Evolutionary conservation across 1,140 invertebrate species (phyloP).

Genomic region (Bombyx mandarina): DNA sequence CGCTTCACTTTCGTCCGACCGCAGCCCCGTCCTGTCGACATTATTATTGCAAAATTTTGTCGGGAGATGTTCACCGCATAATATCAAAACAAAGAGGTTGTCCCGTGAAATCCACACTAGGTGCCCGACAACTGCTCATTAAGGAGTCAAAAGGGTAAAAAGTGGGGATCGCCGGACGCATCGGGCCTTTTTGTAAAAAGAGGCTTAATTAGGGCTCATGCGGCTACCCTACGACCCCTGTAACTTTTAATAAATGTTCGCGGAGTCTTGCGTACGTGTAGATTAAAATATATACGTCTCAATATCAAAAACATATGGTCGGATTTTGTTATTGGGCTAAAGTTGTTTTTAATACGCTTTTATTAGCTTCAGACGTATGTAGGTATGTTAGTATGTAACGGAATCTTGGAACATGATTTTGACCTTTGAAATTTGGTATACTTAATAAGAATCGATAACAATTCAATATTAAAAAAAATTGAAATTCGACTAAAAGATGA

Average conservation of each 20-base stretch:
- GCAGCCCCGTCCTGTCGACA: slow-evolving; percentile 8
- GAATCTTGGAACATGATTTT: too few species aligned
- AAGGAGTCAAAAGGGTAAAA: slow-evolving; percentile 63
- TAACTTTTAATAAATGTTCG: slow-evolving; percentile 70
- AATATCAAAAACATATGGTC: too few species aligned
- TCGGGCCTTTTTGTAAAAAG: slow-evolving; percentile 62
- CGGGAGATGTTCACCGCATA: slow-evolving; percentile 15
- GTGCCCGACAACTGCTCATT: slow-evolving; percentile 54
- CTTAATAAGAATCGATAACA: too few species aligned
- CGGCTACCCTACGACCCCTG: slow-evolving; percentile 63
- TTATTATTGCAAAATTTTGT: slow-evolving; percentile 1
- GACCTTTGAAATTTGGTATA: too few species aligned
- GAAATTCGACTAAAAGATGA: too few species aligned
- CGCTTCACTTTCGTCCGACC: slow-evolving; percentile 6
- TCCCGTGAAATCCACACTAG: slow-evolving; percentile 28
- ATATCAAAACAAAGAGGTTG: slow-evolving; percentile 28
- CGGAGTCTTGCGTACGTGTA: slow-evolving; percentile 15
- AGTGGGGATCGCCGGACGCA: slow-evolving; percentile 38
- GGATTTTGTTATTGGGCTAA: too few species aligned
- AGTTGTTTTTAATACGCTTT: too few species aligned
- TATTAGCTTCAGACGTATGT: too few species aligned
- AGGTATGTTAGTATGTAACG: too few species aligned
- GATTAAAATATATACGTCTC: too few species aligned
- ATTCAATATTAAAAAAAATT: too few species aligned
- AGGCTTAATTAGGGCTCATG: slow-evolving; percentile 67